phyloP scores from a whole-genome alignment of 2,113 vertebrate genomes.

The Scalopus aquaticus region DNA sequence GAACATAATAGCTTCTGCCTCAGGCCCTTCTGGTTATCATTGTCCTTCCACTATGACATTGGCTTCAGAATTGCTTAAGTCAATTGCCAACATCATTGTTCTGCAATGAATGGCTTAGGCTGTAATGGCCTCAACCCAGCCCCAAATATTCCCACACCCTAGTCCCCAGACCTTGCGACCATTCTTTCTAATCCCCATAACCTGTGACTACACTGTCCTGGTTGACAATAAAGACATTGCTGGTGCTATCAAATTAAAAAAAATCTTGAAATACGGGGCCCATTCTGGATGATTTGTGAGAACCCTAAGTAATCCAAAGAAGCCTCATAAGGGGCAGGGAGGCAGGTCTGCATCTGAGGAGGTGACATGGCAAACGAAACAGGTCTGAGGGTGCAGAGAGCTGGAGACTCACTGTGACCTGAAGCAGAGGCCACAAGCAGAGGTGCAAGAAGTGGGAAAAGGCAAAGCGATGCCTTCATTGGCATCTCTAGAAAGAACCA shows the following conservation, averaged over 20 bases:
- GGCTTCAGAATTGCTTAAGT: not conserved
- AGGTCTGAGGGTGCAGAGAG: not conserved
- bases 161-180: not conserved
- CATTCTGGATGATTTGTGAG: not conserved
- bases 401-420: accelerated
- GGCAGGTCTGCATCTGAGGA: not conserved
- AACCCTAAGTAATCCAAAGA: not conserved
- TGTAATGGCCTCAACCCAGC: accelerated
- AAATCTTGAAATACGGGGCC: too few relatives aligned
- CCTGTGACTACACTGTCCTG: not conserved
- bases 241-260: not conserved
- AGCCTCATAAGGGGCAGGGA: accelerated
- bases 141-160: not conserved
- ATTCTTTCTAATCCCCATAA: not conserved
- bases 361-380: not conserved
- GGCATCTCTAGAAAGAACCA: not conserved
- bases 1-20: not conserved
- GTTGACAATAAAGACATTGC: not conserved
- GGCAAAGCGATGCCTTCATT: not conserved
- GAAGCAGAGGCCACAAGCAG: not conserved
- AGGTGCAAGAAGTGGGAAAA: not conserved
- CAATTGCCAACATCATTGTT: not conserved
- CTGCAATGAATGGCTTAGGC: not conserved
- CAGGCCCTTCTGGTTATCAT: not conserved
- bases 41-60: not conserved